Evolutionary conservation across 2,888 invertebrate genomes (phyloP).

Genomic region (Calameuta idolon): DNA sequence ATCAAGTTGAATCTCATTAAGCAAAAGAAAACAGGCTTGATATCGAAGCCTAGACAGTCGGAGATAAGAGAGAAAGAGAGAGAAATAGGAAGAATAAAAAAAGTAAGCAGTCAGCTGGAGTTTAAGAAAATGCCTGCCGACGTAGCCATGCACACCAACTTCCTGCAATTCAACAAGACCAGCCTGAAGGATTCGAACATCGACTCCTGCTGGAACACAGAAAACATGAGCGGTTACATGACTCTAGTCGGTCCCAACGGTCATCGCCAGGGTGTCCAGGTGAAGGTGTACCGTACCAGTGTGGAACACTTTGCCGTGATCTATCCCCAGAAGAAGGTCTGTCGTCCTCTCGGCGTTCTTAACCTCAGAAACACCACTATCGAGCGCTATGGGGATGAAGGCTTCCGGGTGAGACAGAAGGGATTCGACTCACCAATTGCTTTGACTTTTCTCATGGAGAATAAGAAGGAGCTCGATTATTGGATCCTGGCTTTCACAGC

Average conservation of each 20-base stretch:
- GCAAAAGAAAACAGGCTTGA: background rate
- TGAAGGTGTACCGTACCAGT: conserved; percentile 75
- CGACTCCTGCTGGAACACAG: conserved; percentile 70
- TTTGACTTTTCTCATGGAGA: conserved; percentile 72
- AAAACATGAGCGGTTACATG: conserved; percentile 75
- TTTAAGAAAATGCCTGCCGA: conserved; percentile 63
- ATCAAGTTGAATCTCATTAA: conserved; percentile 6
- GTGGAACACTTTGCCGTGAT: conserved; percentile 76
- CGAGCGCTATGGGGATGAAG: conserved; percentile 69
- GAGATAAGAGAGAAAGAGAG: background rate
- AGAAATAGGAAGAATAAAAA: background rate
- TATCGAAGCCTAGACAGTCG: background rate
- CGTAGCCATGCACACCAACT: conserved; percentile 62
- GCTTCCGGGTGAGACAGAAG: conserved; percentile 73
- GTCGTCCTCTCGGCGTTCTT: conserved; percentile 73
- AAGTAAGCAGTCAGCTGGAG: conserved; percentile 7
- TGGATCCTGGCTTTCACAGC: conserved; percentile 74
- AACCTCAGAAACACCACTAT: conserved; percentile 74
- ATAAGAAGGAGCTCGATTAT: conserved; percentile 71
- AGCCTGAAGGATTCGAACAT: conserved; percentile 53
- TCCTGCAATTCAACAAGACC: conserved; percentile 55
- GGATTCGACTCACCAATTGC: conserved; percentile 75
- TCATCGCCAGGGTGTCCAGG: conserved; percentile 73
- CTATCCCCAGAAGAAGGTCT: conserved; percentile 74
- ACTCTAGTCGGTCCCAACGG: conserved; percentile 72